A percentile compares a stretch with the other conserved stretches of the same genome.
Evolutionary conservation across 2,888 invertebrate genomes (phyloP).

Genomic region (Tridacna gigas): DNA sequence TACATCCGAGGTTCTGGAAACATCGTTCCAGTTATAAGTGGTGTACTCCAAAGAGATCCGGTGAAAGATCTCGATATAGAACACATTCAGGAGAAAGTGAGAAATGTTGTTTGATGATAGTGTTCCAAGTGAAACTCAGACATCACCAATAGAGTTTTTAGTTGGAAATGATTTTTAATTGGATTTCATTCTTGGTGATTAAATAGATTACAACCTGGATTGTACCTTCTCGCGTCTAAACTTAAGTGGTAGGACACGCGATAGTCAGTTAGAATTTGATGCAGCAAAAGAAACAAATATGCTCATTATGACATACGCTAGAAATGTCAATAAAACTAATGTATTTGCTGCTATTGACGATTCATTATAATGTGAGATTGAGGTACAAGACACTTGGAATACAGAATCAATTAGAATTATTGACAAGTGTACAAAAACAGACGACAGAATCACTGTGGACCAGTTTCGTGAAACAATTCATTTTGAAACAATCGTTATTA

Average conservation of each 20-base stretch:
- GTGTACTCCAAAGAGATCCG: conserved; percentile 28
- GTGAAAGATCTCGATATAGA: background rate
- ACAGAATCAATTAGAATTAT: conserved; percentile 33
- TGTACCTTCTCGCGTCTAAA: conserved; percentile 37
- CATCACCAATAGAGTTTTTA: conserved; percentile 11
- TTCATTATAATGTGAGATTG: background rate
- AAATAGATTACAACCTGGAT: conserved; percentile 31
- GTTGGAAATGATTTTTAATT: conserved; percentile 36
- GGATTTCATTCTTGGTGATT: conserved; percentile 30
- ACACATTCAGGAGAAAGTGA: conserved; percentile 18
- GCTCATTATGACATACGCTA: conserved; percentile 32
- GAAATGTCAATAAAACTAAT: conserved; percentile 1
- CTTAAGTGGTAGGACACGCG: conserved; percentile 32
- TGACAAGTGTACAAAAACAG: conserved; percentile 10
- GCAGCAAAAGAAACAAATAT: conserved; percentile 21
- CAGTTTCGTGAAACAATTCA: conserved; percentile 35
- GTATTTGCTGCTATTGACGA: conserved; percentile 28
- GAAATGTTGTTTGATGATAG: conserved; percentile 25
- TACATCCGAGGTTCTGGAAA: conserved; percentile 21
- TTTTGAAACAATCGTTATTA: conserved; percentile 37
- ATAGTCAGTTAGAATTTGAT: background rate
- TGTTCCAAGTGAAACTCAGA: conserved; percentile 27
- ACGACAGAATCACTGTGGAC: conserved; percentile 27
- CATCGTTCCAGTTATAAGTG: conserved; percentile 39
- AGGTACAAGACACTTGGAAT: conserved; percentile 39